Percentiles rank a stretch among this genome's conserved stretches.
These are phyloP conservation scores for Enteromius unitaeniatus DNA, from an alignment of 2,797 vertebrate genomes.

Conservation along the genomic window DNA sequence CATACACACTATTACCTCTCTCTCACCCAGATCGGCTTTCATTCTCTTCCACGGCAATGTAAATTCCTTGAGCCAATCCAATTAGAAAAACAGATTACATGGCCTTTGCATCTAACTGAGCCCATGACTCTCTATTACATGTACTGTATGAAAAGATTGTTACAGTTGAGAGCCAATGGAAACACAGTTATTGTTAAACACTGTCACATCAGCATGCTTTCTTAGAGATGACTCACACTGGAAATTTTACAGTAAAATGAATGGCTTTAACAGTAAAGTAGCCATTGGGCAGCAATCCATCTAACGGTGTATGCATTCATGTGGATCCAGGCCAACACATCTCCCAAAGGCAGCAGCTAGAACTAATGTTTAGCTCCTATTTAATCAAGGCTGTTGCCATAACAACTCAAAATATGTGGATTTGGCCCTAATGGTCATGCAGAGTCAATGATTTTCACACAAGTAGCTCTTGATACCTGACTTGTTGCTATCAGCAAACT, in stretches of 20 bases:
- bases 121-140: slow-evolving; percentile 54
- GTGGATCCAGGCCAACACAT: slow-evolving; percentile 31
- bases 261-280: slow-evolving; percentile 56
- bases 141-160: slow-evolving; percentile 31
- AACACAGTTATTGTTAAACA: slow-evolving; percentile 57
- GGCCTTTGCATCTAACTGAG: slow-evolving; percentile 58
- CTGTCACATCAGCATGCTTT: slow-evolving; percentile 45
- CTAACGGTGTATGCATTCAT: slow-evolving; percentile 37
- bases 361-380: slow-evolving; percentile 8
- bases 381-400: slow-evolving; percentile 11
- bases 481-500: slow-evolving; percentile 70
- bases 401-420: slow-evolving; percentile 13
- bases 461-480: slow-evolving; percentile 45
- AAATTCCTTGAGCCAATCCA: slow-evolving; percentile 71
- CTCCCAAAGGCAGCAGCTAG: slow-evolving; percentile 1
- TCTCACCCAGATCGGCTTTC: slow-evolving; percentile 78
- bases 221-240: slow-evolving; percentile 65
- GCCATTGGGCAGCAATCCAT: slow-evolving; percentile 25
- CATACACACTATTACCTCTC: slow-evolving; percentile 68
- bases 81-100: slow-evolving; percentile 73
- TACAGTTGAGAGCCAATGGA: slow-evolving; percentile 55
- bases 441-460: neutral
- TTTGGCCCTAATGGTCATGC: slow-evolving; percentile 1
- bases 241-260: slow-evolving; percentile 67
- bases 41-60: slow-evolving; percentile 68